Evolutionary conservation across 2,797 vertebrate species (phyloP).

Genomic region (Xenops minutus): DNA sequence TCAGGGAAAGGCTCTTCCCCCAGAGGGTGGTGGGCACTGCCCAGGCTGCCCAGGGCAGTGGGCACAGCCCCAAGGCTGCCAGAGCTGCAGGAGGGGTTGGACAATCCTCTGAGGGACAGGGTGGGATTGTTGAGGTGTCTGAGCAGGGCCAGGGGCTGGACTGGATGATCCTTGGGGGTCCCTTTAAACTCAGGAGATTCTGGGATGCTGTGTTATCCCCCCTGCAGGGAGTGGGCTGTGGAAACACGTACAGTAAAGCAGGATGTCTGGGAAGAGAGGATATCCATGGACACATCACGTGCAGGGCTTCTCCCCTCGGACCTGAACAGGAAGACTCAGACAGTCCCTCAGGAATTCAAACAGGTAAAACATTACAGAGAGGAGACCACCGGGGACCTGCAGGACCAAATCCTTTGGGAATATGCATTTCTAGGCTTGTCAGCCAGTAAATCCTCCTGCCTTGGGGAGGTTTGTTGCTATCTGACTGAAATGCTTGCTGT

Average conservation of each 20-base stretch:
- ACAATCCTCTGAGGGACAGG: neutral
- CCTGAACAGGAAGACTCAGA: neutral
- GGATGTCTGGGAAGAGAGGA: neutral
- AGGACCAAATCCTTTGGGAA: neutral
- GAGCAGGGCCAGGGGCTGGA: neutral
- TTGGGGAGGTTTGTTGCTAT: neutral
- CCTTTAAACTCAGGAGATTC: neutral
- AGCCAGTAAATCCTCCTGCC: neutral
- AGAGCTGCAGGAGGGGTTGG: neutral
- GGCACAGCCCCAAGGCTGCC: neutral
- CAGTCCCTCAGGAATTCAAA: neutral
- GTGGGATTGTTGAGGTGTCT: neutral
- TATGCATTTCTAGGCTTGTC: neutral
- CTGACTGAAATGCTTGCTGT: neutral
- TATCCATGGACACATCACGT: neutral
- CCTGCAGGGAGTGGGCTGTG: accelerated
- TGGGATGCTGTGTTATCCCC: too few species aligned
- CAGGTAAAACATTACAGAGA: neutral
- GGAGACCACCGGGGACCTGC: neutral
- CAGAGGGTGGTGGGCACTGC: neutral
- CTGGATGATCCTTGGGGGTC: neutral
- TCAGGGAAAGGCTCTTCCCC: neutral
- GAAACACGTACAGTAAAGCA: neutral
- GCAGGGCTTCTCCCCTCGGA: neutral
- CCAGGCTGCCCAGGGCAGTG: neutral